phyloP scores from a whole-genome alignment of 2,797 vertebrate species.

The Girardinus metallicus region DNA sequence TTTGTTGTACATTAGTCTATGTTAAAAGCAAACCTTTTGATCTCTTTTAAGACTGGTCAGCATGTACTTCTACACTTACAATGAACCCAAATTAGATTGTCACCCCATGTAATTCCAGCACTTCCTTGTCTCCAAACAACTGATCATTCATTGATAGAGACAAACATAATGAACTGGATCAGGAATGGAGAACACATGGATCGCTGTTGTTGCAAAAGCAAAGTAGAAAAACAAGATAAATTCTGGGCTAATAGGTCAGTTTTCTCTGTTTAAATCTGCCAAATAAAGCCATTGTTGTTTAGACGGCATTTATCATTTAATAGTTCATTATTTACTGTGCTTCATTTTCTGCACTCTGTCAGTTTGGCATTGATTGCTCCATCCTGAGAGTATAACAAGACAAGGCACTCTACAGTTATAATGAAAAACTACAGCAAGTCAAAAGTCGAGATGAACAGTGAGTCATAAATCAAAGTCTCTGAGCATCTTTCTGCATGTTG shows the following conservation, averaged over 20 bases:
- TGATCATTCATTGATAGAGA: neutral
- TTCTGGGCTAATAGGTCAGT: constrained; percentile 1
- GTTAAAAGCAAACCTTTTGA: neutral
- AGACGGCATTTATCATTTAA: constrained; percentile 20
- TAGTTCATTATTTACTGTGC: neutral
- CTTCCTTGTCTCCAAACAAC: neutral
- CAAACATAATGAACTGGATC: neutral
- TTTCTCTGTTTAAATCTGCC: constrained; percentile 8
- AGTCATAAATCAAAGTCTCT: constrained; percentile 7
- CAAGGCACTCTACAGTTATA: constrained; percentile 22
- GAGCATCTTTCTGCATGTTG: neutral
- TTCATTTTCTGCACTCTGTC: neutral
- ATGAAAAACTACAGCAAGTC: constrained; percentile 18
- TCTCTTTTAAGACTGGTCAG: neutral
- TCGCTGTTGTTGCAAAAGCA: neutral
- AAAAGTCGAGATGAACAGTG: constrained; percentile 12
- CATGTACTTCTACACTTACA: neutral
- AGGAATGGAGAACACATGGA: neutral
- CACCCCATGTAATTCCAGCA: neutral
- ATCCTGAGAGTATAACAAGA: constrained; percentile 16
- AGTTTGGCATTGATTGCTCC: constrained; percentile 30
- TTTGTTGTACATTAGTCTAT: too few species aligned
- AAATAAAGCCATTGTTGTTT: constrained; percentile 9
- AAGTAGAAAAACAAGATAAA: neutral
- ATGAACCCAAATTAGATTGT: neutral